These are phyloP conservation scores for Cyanoramphus novaezelandiae DNA, from an alignment of 2,113 vertebrate genomes.

Conservation along the genomic window DNA sequence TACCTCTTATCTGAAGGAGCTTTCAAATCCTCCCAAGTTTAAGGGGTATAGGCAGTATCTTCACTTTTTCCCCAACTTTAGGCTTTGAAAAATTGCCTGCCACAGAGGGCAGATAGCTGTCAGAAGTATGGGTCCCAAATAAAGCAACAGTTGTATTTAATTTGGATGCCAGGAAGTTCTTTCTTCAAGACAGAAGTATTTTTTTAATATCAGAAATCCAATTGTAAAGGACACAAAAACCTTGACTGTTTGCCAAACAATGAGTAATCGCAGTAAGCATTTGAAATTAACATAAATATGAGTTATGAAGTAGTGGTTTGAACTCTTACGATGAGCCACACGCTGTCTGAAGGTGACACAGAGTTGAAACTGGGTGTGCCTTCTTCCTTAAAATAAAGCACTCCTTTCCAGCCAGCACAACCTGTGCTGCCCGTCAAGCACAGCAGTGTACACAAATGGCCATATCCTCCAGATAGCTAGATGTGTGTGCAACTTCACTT, in stretches of 20 bases:
- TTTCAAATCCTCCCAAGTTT: not conserved
- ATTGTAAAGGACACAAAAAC: not conserved
- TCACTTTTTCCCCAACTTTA: not conserved
- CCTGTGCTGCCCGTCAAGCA: not conserved
- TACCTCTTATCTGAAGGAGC: not conserved
- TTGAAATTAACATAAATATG: not conserved
- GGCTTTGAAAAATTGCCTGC: not conserved
- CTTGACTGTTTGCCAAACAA: not conserved
- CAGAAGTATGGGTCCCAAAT: not conserved
- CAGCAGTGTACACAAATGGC: conserved; percentile 4
- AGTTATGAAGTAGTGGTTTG: not conserved
- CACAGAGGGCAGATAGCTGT: not conserved
- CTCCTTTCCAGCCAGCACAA: conserved; percentile 19
- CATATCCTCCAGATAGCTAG: not conserved
- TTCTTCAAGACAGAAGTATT: not conserved
- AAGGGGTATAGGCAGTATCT: not conserved
- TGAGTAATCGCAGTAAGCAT: not conserved
- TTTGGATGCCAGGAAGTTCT: not conserved
- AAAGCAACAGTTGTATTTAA: not conserved
- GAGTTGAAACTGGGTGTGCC: conserved; percentile 48
- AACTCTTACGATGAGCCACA: not conserved
- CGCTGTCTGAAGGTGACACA: not conserved
- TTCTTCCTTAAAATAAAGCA: not conserved
- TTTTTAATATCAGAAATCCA: not conserved
- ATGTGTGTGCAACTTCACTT: not conserved